Percentiles rank a stretch among this genome's conserved stretches.
phyloP scores from a whole-genome alignment of 1,140 invertebrate species.

The Drosophila triauraria region DNA sequence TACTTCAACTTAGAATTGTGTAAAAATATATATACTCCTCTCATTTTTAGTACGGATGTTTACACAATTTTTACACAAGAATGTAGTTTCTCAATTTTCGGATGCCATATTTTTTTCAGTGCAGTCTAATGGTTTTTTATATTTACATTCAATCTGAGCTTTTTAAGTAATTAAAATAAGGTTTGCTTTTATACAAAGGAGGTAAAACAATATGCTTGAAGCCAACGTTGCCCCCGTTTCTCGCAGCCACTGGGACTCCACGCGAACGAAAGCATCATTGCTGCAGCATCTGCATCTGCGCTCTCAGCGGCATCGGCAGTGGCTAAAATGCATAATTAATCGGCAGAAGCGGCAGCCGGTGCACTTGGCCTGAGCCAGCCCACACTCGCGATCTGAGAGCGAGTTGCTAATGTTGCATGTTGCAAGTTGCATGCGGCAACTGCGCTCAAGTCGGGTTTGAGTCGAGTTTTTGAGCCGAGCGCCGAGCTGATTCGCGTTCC shows the following conservation, averaged over 20 bases:
- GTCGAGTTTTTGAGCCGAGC: constrained; percentile 43
- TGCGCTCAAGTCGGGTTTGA: constrained; percentile 53
- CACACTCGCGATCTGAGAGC: constrained; percentile 33
- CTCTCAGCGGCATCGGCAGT: constrained; percentile 41
- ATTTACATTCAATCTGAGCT: not conserved
- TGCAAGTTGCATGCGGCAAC: constrained; percentile 59
- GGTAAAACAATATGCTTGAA: not conserved
- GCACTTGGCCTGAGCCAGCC: constrained; percentile 12
- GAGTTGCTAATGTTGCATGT: constrained; percentile 38
- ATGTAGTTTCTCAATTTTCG: no score
- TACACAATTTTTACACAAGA: no score
- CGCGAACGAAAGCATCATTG: constrained; percentile 19
- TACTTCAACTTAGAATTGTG: no score
- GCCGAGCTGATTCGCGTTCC: constrained; percentile 48
- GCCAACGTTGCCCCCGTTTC: not conserved
- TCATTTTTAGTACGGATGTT: no score
- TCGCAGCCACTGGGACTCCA: constrained; percentile 17
- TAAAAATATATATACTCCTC: no score
- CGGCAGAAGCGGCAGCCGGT: constrained; percentile 29
- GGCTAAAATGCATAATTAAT: constrained; percentile 82
- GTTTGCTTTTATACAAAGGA: no score
- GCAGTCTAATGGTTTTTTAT: no score
- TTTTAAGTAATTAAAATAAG: not conserved
- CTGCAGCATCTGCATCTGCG: constrained; percentile 27
- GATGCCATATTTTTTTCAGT: no score